Evolutionary conservation across 2,797 vertebrate genomes (phyloP), one percentile per base, ranked within the genome.

Genomic region (Pygocentrus nattereri): DNA sequence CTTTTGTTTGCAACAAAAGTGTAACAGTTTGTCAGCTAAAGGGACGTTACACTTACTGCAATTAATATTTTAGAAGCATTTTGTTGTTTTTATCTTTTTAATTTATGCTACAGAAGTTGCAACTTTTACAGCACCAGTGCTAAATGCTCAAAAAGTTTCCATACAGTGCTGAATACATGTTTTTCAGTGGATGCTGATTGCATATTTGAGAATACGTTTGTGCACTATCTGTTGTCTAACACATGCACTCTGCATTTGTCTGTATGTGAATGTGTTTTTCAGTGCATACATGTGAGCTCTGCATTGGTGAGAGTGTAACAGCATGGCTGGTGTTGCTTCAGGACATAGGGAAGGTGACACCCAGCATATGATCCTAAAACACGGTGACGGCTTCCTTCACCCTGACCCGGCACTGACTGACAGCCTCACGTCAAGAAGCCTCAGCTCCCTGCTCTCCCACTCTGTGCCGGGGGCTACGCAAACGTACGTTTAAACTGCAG

Each of bases 341-440:
- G 90, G 89, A 82, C 81, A 88, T 71, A 70, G 61, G 52, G 76
- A 89, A 87, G 92, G 91, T 91, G 90, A 93, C 91, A 93, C 89
- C 80, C 89, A 92, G 85, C 92, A 94, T 93, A 94, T 94, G 93
- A 94, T 91, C 90, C 87, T 94, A 90, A 95, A 92, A 92, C 83
- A 90, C 90, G 79, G 50, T 93, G 93, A 94, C 91, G 90, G 91
- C 88, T 89, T 87, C 87, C 58, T 89, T 90, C 88, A 89, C 84
- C 76, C 71, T 19, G 78, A 84, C 74, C 76, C 84, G 64, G 82
- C 87, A 86, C 69, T 82, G 83, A 91, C 76, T 90, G 93, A 90
- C 90, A 91, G 90, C 83, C 72, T 85, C 79, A 88, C 38, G 31
- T 86, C 81, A 84, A 47, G 30, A 62, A 82, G 68, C 64, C 74